A percentile compares a stretch with the other conserved stretches of the same genome.
Conservation (phyloP, 2,113 vertebrate species). For the Haliaeetus leucogaster region DNA sequence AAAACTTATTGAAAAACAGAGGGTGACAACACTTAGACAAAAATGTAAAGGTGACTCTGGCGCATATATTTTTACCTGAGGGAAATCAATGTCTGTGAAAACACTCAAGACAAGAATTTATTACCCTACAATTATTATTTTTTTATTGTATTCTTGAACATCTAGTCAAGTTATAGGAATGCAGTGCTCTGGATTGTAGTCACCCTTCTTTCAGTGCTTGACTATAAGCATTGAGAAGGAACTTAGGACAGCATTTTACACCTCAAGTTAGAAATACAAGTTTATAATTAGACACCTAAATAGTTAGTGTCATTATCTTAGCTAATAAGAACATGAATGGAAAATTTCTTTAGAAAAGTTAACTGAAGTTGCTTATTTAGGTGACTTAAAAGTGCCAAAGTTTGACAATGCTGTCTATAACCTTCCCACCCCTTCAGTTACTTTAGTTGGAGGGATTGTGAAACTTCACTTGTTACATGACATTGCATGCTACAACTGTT, state of each 20-base stretch:
- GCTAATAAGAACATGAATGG: neutral
- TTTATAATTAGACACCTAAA: neutral
- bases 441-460: neutral
- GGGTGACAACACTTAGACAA: slow-evolving; percentile 10
- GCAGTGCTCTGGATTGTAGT: neutral
- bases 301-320: neutral
- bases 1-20: slow-evolving; percentile 60
- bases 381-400: neutral
- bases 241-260: neutral
- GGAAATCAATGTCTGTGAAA: slow-evolving; percentile 32
- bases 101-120: slow-evolving; percentile 31
- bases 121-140: neutral
- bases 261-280: neutral
- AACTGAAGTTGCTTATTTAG: neutral
- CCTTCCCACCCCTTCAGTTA: neutral
- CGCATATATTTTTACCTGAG: slow-evolving; percentile 44
- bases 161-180: slow-evolving; percentile 29
- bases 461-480: neutral
- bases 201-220: neutral
- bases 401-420: neutral
- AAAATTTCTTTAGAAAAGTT: neutral
- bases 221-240: neutral
- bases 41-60: slow-evolving; percentile 31
- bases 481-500: neutral
- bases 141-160: slow-evolving; percentile 27